phyloP scores from a whole-genome alignment of 2,113 vertebrate genomes.

The Casuarius casuarius region DNA sequence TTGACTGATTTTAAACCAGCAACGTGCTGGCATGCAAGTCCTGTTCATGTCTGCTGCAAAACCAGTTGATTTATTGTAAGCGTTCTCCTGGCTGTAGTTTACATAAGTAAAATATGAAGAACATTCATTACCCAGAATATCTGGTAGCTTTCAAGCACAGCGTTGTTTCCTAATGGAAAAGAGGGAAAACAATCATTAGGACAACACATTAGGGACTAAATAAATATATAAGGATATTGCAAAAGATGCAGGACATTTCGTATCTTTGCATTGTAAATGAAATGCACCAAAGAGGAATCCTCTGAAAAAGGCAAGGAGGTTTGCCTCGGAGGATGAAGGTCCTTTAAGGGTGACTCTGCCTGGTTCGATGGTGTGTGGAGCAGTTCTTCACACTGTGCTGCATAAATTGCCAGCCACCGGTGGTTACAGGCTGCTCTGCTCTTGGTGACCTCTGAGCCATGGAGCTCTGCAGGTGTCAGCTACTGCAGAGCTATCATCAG shows the following conservation, averaged over 20 bases:
- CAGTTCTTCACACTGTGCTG: neutral
- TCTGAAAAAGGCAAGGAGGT: neutral
- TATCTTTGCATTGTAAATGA: neutral
- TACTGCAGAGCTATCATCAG: neutral
- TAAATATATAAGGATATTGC: neutral
- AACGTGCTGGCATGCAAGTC: neutral
- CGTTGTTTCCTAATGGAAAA: neutral
- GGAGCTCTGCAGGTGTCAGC: neutral
- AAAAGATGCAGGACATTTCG: neutral
- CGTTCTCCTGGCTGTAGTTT: conserved; percentile 37
- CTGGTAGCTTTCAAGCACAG: neutral
- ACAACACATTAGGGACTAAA: neutral
- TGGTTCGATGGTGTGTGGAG: neutral
- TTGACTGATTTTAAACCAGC: conserved; percentile 29
- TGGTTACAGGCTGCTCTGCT: neutral
- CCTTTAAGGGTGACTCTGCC: neutral
- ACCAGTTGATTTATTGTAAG: neutral
- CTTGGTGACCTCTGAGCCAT: conserved; percentile 15
- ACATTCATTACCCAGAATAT: neutral
- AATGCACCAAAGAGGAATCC: neutral
- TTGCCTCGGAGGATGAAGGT: neutral
- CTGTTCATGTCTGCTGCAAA: neutral
- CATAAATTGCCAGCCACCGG: neutral
- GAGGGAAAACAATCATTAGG: neutral
- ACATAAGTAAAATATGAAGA: conserved; percentile 42